phyloP scores from a whole-genome alignment of 2,797 vertebrate genomes.

The Leptodactylus fallax region DNA sequence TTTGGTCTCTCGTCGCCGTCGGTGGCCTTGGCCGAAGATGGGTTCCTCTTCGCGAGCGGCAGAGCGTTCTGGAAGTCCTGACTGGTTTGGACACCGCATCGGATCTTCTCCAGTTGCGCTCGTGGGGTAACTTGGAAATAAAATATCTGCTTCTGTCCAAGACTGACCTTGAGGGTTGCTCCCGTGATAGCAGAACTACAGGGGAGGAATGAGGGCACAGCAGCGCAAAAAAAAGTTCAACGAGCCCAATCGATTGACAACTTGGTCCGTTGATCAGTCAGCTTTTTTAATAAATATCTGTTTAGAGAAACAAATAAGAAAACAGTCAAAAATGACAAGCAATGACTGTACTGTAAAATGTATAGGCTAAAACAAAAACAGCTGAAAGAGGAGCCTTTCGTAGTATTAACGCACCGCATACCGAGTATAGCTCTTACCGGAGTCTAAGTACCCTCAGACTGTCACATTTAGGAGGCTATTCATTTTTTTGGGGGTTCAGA shows the following conservation, averaged over 20 bases:
- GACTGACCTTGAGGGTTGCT: constrained; percentile 2
- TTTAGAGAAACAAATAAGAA: constrained; percentile 39
- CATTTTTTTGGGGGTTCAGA: no score
- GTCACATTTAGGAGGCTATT: no score
- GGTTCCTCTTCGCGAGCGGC: constrained; percentile 7
- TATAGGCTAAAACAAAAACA: no score
- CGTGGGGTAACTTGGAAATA: constrained; percentile 37
- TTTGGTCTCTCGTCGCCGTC: constrained; percentile 14
- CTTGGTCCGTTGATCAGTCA: constrained; percentile 69
- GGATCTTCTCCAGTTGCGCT: constrained; percentile 30
- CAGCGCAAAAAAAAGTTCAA: constrained; percentile 63
- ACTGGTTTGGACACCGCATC: neutral
- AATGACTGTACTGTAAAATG: no score
- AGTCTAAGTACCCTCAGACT: no score
- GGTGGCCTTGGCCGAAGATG: constrained; percentile 1
- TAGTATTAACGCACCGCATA: no score
- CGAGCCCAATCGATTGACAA: neutral
- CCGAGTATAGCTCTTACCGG: no score
- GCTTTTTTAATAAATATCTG: constrained; percentile 83
- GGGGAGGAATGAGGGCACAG: constrained; percentile 36
- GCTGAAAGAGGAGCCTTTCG: no score
- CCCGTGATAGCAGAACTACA: constrained; percentile 19
- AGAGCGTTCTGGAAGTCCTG: constrained; percentile 30
- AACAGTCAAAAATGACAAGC: no score
- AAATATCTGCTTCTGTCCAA: constrained; percentile 48